Percentiles rank a stretch among this genome's conserved stretches.
phyloP scores from a whole-genome alignment of 2,888 invertebrate species.

The Panzeria rudis region DNA sequence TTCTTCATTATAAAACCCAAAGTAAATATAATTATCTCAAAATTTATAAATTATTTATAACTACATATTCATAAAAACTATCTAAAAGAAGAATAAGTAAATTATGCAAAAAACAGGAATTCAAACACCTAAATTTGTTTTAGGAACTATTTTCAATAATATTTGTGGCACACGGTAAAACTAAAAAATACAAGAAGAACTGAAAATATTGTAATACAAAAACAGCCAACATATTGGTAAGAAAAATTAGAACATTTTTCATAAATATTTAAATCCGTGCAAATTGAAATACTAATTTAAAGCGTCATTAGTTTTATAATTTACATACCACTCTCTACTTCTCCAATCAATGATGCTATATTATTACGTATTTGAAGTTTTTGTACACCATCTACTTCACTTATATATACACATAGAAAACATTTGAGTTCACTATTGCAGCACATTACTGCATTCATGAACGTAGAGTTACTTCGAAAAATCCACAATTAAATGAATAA shows the following conservation, averaged over 20 bases:
- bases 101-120: slow-evolving; percentile 45
- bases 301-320: no score
- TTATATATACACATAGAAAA: no score
- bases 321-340: no score
- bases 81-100: slow-evolving; percentile 16
- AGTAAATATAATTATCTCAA: slow-evolving; percentile 25
- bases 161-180: slow-evolving; percentile 63
- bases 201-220: neutral
- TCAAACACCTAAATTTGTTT: slow-evolving; percentile 53
- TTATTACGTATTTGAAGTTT: no score
- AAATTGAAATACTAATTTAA: neutral
- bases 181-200: slow-evolving; percentile 8
- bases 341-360: no score
- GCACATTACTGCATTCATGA: no score
- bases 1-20: slow-evolving; percentile 42
- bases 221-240: neutral
- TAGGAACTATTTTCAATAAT: slow-evolving; percentile 69
- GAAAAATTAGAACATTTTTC: no score
- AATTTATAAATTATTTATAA: slow-evolving; percentile 27
- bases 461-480: no score
- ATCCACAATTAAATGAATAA: no score
- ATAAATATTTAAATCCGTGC: neutral
- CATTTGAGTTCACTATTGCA: no score
- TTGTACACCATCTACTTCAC: no score
- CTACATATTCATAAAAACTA: neutral